A percentile compares a stretch with the other conserved stretches of the same genome.
Conservation (phyloP, 2,888 invertebrate species). For the Heliconius cydno region DNA sequence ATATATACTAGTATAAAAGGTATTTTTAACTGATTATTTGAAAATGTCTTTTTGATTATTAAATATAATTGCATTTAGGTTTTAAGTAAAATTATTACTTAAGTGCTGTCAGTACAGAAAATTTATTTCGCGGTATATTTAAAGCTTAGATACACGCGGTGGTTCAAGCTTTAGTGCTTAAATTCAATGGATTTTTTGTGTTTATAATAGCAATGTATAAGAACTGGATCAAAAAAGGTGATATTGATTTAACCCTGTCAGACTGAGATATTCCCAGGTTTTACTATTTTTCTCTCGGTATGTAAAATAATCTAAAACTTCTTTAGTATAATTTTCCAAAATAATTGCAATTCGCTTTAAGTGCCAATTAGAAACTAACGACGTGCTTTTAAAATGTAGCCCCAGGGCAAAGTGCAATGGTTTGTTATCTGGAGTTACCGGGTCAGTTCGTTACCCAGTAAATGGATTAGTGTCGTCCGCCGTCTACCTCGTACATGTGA, state of each 20-base stretch:
- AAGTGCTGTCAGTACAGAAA: no score
- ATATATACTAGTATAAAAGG: not conserved
- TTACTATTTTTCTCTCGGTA: not conserved
- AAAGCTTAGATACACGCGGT: no score
- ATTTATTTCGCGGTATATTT: no score
- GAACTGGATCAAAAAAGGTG: not conserved
- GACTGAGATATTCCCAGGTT: not conserved
- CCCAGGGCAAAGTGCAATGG: slow-evolving; percentile 58
- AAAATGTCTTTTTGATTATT: not conserved
- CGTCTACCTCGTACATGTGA: slow-evolving; percentile 26
- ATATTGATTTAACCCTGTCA: not conserved
- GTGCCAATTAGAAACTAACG: not conserved
- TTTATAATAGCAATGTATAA: not conserved
- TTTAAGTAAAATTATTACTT: no score
- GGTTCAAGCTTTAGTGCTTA: no score
- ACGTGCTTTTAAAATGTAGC: slow-evolving; percentile 20
- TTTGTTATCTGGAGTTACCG: slow-evolving; percentile 63
- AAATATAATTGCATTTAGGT: not conserved
- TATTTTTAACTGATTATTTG: not conserved
- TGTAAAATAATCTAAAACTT: not conserved
- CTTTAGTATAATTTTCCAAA: not conserved
- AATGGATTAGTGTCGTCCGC: slow-evolving; percentile 64
- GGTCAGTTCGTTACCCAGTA: slow-evolving; percentile 72
- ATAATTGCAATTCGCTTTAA: not conserved
- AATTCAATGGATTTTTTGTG: not conserved